phyloP scores from a whole-genome alignment of 2,797 vertebrate genomes.

The Spea hammondii region DNA sequence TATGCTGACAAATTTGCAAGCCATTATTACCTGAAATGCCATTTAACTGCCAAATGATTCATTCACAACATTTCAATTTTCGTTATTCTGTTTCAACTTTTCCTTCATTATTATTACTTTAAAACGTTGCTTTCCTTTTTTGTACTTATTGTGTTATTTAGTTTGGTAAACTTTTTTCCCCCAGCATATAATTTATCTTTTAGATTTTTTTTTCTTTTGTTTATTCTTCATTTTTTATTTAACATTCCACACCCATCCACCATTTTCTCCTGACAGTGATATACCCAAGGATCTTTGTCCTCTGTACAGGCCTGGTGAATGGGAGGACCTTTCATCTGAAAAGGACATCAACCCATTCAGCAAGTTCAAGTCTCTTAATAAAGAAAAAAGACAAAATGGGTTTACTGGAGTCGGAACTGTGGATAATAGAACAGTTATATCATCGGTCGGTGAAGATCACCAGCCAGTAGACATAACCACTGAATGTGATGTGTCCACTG shows the following conservation, averaged over 20 bases:
- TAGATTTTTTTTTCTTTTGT: conserved; percentile 53
- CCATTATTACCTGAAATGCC: background rate
- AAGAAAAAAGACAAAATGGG: conserved; percentile 70
- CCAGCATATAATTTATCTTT: conserved; percentile 15
- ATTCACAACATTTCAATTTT: conserved; percentile 32
- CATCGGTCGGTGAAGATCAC: conserved; percentile 56
- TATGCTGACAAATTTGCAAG: too few relatives aligned
- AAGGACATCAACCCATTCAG: conserved; percentile 94
- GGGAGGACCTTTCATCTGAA: conserved; percentile 94
- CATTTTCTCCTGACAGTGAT: conserved; percentile 85
- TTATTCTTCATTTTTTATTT: conserved; percentile 64
- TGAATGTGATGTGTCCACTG: conserved; percentile 6
- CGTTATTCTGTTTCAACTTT: conserved; percentile 16
- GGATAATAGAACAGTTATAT: conserved; percentile 49
- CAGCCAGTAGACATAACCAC: conserved; percentile 18
- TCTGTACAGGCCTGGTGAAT: conserved; percentile 98
- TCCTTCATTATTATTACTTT: background rate
- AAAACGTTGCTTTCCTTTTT: conserved; percentile 57
- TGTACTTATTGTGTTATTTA: conserved; percentile 54
- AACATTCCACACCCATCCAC: conserved; percentile 69
- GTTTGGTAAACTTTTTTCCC: conserved; percentile 48
- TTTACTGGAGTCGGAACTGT: conserved; percentile 48
- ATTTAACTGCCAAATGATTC: conserved; percentile 27
- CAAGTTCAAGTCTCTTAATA: conserved; percentile 84
- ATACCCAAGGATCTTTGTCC: conserved; percentile 99